Evolutionary conservation across 1,140 invertebrate genomes (phyloP).

Genomic region (Brachionus paranguensis): DNA sequence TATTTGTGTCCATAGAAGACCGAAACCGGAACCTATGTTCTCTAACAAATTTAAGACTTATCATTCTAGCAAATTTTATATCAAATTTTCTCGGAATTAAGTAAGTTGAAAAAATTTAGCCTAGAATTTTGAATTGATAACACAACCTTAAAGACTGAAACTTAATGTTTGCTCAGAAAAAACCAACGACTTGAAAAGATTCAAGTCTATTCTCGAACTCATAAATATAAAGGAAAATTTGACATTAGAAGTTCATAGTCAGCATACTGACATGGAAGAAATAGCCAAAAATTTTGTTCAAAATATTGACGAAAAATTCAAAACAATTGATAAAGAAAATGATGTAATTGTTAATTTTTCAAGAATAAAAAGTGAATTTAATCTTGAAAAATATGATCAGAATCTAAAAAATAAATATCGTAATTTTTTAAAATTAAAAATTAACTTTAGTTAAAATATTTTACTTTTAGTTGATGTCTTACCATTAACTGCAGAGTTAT

Average conservation of each 20-base stretch:
- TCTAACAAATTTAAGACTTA: not conserved
- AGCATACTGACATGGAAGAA: not conserved
- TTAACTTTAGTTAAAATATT: not conserved
- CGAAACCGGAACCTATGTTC: not conserved
- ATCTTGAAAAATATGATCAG: not conserved
- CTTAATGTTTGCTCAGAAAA: not conserved
- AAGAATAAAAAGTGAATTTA: not conserved
- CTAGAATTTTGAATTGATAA: not conserved
- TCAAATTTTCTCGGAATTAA: not conserved
- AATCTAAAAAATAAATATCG: not conserved
- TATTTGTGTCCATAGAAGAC: not conserved
- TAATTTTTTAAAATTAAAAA: not conserved
- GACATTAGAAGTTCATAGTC: not conserved
- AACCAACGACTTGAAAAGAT: not conserved
- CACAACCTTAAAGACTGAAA: not conserved
- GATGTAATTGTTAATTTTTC: not conserved
- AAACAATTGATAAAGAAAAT: not conserved
- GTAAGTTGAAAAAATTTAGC: not conserved
- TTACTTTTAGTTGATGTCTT: not conserved
- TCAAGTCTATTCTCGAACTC: not conserved
- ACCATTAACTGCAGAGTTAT: not conserved
- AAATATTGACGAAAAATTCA: not conserved
- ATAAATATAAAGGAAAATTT: not conserved
- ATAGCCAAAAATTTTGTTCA: not conserved
- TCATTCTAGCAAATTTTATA: not conserved